These are phyloP conservation scores for cat (Felis catus) DNA, from an alignment of 2,113 vertebrate species.

Conservation along the genomic window DNA sequence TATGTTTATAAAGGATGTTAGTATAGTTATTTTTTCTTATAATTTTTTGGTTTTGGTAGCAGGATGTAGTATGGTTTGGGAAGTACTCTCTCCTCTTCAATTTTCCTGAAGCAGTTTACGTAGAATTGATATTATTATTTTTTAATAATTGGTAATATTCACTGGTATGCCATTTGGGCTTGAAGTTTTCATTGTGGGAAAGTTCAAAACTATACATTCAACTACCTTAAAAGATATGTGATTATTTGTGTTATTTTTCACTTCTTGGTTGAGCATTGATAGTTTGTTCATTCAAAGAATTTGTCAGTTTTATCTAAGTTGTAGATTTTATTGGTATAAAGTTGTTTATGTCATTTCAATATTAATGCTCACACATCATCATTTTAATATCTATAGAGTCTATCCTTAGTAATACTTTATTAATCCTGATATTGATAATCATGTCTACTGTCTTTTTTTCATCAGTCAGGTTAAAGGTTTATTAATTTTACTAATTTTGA, in stretches of 20 bases:
- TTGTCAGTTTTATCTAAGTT: not conserved
- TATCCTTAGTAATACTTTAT: not conserved
- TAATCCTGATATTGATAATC: not conserved
- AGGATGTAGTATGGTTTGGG: not conserved
- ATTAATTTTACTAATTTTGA: constrained; percentile 6
- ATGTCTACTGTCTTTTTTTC: not conserved
- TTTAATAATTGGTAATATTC: not conserved
- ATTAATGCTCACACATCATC: not conserved
- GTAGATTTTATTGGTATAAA: not conserved
- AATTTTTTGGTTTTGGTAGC: not conserved
- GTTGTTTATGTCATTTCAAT: not conserved
- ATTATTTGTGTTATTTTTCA: not conserved
- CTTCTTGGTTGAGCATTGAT: not conserved
- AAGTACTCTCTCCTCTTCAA: not conserved
- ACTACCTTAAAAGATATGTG: not conserved
- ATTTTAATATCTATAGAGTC: not conserved
- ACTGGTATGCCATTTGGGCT: not conserved
- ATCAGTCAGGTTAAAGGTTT: not conserved
- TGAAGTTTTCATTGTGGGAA: not conserved
- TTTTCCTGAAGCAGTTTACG: not conserved
- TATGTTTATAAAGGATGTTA: not conserved
- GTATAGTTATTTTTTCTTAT: not conserved
- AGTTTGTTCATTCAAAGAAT: not conserved
- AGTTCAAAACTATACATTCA: not conserved
- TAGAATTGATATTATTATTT: not conserved